Conservation (phyloP, 2,888 invertebrate genomes). For the Coleophora deauratella region DNA sequence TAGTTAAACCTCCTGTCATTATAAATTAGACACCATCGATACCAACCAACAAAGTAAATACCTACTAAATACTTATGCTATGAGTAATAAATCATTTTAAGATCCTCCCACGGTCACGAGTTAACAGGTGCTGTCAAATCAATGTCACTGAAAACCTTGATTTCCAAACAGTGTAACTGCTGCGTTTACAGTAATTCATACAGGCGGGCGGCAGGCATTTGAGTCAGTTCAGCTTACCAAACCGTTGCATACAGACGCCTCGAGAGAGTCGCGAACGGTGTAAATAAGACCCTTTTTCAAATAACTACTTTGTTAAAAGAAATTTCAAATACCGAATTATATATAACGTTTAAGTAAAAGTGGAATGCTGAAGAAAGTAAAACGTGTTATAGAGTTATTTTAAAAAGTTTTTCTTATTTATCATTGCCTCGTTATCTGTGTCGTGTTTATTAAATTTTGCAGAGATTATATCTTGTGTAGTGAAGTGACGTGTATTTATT, state of each 20-base stretch:
- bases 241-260: conserved; percentile 38
- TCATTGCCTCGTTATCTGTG: neutral
- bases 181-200: conserved; percentile 12
- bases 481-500: conserved; percentile 46
- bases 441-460: conserved; percentile 1
- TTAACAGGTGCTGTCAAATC: conserved; percentile 5
- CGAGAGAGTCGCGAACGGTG: conserved; percentile 18
- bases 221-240: conserved; percentile 40
- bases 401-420: too few species aligned
- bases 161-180: conserved; percentile 17
- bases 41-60: too few species aligned
- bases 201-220: too few species aligned
- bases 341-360: too few species aligned
- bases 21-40: too few species aligned
- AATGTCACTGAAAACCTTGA: conserved; percentile 16
- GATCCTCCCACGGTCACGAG: conserved; percentile 1
- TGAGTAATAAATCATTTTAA: neutral
- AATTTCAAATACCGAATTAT: too few species aligned
- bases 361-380: too few species aligned
- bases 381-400: too few species aligned
- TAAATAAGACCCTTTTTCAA: too few species aligned
- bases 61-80: too few species aligned
- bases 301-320: too few species aligned
- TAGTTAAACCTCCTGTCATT: too few species aligned
- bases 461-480: conserved; percentile 4